Percentiles rank a stretch among this genome's conserved stretches.
phyloP scores from a whole-genome alignment of 1,140 invertebrate species.

The Caenorhabditis tropicalis region DNA sequence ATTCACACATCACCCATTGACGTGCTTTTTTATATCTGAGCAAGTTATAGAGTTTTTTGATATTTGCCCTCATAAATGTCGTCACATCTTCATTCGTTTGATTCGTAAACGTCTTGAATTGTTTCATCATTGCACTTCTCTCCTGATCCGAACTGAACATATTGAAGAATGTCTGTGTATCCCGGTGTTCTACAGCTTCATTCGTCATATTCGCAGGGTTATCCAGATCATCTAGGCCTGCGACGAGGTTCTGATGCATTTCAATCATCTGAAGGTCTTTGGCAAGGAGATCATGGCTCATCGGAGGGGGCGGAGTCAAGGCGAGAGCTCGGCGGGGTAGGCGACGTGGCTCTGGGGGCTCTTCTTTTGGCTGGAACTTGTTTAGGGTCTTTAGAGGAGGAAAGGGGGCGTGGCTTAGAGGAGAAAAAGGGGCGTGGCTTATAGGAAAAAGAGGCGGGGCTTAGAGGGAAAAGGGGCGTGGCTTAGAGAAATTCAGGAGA shows the following conservation, averaged over 20 bases:
- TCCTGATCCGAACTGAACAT: conserved; percentile 26
- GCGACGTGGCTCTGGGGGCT: not conserved
- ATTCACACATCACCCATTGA: conserved; percentile 98
- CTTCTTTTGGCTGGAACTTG: conserved; percentile 13
- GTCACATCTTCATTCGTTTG: conserved; percentile 32
- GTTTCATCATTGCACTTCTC: conserved; percentile 28
- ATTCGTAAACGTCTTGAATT: conserved; percentile 24
- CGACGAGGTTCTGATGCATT: conserved; percentile 26
- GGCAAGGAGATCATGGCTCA: not conserved
- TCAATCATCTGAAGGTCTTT: conserved; percentile 12
- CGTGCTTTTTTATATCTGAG: conserved; percentile 79
- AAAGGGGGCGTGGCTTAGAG: not conserved
- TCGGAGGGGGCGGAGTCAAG: not conserved
- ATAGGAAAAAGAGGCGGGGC: too few relatives aligned
- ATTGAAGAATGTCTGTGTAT: not conserved
- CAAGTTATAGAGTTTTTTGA: conserved; percentile 13
- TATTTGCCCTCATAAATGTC: conserved; percentile 25
- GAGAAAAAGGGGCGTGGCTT: too few relatives aligned
- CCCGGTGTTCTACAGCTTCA: conserved; percentile 3
- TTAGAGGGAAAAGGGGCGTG: too few relatives aligned
- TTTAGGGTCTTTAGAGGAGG: not conserved
- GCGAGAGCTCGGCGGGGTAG: not conserved
- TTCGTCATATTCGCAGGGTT: conserved; percentile 3
- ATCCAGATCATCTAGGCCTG: not conserved
- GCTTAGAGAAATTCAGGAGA: too few relatives aligned